A percentile compares a stretch with the other conserved stretches of the same genome.
Conservation (phyloP, 2,888 invertebrate species). For the Aphidius colemani region DNA sequence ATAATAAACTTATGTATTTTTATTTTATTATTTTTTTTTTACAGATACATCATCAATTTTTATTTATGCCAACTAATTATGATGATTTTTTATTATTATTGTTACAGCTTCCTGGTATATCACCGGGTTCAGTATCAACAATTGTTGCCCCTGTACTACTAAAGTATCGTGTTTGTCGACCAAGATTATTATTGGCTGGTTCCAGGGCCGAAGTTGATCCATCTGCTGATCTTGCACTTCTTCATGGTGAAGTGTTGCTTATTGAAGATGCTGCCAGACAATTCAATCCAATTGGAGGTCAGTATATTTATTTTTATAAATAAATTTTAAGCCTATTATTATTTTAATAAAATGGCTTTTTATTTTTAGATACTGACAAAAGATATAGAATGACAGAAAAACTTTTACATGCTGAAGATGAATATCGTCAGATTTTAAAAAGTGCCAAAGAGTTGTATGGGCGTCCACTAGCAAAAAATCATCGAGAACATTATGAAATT, state of each 20-base stretch:
- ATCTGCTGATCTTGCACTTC: slow-evolving; percentile 63
- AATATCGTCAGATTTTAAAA: slow-evolving; percentile 62
- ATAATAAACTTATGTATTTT: background rate
- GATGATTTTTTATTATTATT: background rate
- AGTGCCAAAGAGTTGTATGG: slow-evolving; percentile 70
- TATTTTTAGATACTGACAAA: slow-evolving; percentile 53
- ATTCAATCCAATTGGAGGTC: slow-evolving; percentile 65
- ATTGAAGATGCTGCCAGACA: slow-evolving; percentile 66
- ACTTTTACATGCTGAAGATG: slow-evolving; percentile 59
- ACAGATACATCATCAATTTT: background rate
- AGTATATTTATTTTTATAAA: slow-evolving; percentile 26
- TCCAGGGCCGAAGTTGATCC: slow-evolving; percentile 69
- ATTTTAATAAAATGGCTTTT: slow-evolving; percentile 3
- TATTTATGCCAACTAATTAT: background rate
- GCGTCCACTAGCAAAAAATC: slow-evolving; percentile 62
- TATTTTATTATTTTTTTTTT: background rate
- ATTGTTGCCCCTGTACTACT: slow-evolving; percentile 54
- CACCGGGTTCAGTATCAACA: slow-evolving; percentile 53
- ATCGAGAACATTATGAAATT: slow-evolving; percentile 55
- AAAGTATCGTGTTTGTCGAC: slow-evolving; percentile 55
- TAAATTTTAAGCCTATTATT: slow-evolving; percentile 6
- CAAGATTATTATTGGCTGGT: slow-evolving; percentile 67
- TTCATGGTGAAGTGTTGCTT: slow-evolving; percentile 70
- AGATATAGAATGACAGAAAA: slow-evolving; percentile 58
- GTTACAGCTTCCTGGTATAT: slow-evolving; percentile 49